These are phyloP conservation scores for Spheniscus humboldti DNA, from an alignment of 2,797 vertebrate genomes.

Conservation along the genomic window DNA sequence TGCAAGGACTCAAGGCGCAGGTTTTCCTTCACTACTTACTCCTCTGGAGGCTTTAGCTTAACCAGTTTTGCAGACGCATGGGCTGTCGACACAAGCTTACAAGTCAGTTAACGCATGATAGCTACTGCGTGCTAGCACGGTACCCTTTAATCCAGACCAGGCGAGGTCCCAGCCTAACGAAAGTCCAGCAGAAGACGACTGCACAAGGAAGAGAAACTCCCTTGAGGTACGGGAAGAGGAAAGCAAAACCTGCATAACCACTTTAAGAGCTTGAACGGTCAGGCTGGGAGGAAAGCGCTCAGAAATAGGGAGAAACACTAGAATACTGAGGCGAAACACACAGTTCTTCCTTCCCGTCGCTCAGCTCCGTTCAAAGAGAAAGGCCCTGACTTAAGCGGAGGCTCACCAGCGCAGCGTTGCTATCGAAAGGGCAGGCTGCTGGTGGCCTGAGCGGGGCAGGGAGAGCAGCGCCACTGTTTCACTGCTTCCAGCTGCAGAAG, in stretches of 20 bases:
- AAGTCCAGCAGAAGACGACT: background rate
- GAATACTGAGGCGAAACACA: accelerated
- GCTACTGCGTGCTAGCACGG: background rate
- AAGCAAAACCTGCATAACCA: background rate
- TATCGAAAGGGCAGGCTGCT: background rate
- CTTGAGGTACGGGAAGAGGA: background rate
- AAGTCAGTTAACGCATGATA: accelerated
- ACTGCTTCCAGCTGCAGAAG: background rate
- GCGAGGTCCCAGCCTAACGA: background rate
- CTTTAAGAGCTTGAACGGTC: background rate
- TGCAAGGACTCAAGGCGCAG: background rate
- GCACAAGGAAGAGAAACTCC: background rate
- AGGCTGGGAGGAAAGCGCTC: background rate
- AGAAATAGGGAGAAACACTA: background rate
- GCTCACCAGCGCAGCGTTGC: background rate
- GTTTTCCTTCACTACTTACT: background rate
- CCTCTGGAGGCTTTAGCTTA: background rate
- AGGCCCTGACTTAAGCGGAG: background rate
- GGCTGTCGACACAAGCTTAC: background rate
- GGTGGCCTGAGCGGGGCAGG: background rate
- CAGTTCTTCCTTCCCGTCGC: background rate
- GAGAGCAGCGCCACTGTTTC: background rate
- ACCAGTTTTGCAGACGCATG: background rate
- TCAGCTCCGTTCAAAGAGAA: background rate
- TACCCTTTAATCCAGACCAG: background rate